Evolutionary conservation across 2,113 vertebrate species (phyloP), one percentile per base, ranked within the genome.

Genomic region (Bubalus kerabau): DNA sequence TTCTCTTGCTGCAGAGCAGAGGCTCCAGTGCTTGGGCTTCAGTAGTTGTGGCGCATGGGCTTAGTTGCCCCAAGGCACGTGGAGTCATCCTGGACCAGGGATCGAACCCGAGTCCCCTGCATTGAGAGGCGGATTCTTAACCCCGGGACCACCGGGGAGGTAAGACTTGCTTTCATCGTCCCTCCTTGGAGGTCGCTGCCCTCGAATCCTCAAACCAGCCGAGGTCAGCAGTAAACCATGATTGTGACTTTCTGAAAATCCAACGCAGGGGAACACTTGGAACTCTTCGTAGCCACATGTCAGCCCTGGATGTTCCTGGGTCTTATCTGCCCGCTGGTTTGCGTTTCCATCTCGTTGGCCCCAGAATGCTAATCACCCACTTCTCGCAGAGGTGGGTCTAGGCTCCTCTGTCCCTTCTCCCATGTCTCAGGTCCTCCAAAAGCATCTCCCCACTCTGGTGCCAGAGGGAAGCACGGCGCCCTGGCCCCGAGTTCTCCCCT

Each of bases 331-430:
- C 19, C 1, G 1, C 50, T 36, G 64, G 83, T 52, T 26, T 15
- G 30, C 1, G 0, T 1, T 46, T 10, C 67, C 2, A 3, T 5
- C 48, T 10, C 0, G 1, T 23, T 9, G 1, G 7, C 40, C 50
- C 36, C 0, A 0, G 89, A 43, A 59, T 24, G 48, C 32, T 23
- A 0, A 23, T 80, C 19, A 28, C 21, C 28, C 0, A 0, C 30
- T n/a, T n/a, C 57, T 83, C 48, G 1, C 8, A 1, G 5, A n/a
- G 19, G 10, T 12, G 52, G 4, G 2, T n/a, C 36, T 30, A 0
- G 43, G 43, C 43, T 57, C 46, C 40, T 3, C 30, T 7, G 8
- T 1, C 23, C 10, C 3, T 40, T n/a, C 50, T 11, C 40, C 36
- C 4, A 16, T 3, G 3, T 50, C 50, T 14, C 3, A 0, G 14